Conservation (phyloP, 92 coral and sea anemone species). For the Pocillopora grandis region DNA sequence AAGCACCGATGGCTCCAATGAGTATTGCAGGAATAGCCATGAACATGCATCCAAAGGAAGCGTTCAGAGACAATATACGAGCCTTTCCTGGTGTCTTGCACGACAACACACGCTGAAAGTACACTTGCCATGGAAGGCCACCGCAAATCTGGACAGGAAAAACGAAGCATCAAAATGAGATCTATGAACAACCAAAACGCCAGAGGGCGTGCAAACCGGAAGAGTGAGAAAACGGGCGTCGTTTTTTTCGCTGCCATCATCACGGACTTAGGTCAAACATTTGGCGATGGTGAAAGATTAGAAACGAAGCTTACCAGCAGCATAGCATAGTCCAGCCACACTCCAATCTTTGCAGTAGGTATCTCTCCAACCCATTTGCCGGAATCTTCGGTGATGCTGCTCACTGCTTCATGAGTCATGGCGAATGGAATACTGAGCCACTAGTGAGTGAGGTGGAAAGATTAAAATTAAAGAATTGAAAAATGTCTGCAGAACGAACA, state of each 20-base stretch:
- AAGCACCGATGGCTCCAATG: conserved; percentile 91
- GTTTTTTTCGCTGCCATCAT: background rate
- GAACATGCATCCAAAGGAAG: conserved; percentile 82
- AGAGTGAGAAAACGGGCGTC: too few species aligned
- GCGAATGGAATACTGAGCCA: conserved; percentile 88
- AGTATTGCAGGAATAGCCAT: conserved; percentile 93
- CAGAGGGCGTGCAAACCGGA: background rate
- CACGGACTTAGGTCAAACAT: background rate
- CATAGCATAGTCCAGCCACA: conserved; percentile 70
- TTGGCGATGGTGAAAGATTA: background rate
- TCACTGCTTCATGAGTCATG: conserved; percentile 65
- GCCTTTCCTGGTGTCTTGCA: conserved; percentile 81
- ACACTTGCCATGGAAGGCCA: conserved; percentile 98
- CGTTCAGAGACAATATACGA: conserved; percentile 74
- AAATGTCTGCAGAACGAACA: conserved; percentile 1
- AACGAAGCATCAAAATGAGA: background rate
- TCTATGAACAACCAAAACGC: background rate
- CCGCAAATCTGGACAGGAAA: conserved; percentile 75
- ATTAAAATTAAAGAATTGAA: background rate
- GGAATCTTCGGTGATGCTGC: conserved; percentile 52
- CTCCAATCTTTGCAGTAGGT: conserved; percentile 51
- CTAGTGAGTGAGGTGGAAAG: conserved; percentile 20
- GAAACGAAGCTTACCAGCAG: conserved; percentile 42
- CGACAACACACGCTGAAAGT: conserved; percentile 92
- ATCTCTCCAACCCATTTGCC: conserved; percentile 67